A percentile compares a stretch with the other conserved stretches of the same genome.
phyloP scores from a whole-genome alignment of 2,113 vertebrate genomes.

The Athene noctua region DNA sequence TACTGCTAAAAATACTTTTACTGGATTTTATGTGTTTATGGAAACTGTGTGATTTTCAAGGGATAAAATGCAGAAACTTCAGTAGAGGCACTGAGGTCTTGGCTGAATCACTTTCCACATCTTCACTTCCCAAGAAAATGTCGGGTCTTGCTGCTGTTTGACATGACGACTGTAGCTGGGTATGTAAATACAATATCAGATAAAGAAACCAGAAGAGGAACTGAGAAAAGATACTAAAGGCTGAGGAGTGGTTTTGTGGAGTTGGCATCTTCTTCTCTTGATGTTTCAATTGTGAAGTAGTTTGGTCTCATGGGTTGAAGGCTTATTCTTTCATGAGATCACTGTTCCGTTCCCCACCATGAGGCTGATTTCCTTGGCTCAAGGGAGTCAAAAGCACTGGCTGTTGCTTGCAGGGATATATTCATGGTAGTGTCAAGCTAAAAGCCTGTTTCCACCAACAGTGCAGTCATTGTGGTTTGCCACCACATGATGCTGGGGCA shows the following conservation, averaged over 20 bases:
- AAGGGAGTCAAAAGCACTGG: not conserved
- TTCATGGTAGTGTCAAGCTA: not conserved
- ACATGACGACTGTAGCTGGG: not conserved
- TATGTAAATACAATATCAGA: not conserved
- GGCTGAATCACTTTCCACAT: not conserved
- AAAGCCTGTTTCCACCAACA: not conserved
- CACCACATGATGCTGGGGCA: accelerated
- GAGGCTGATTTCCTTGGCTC: not conserved
- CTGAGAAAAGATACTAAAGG: not conserved
- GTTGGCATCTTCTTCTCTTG: not conserved
- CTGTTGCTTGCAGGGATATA: not conserved
- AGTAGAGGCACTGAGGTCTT: not conserved
- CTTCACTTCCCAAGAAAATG: not conserved
- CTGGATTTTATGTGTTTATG: not conserved
- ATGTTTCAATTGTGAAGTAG: not conserved
- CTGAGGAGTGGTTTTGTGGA: not conserved
- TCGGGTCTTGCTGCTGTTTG: not conserved
- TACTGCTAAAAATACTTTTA: not conserved
- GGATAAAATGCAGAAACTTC: not conserved
- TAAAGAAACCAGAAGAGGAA: not conserved
- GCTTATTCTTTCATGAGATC: not conserved
- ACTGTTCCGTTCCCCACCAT: accelerated
- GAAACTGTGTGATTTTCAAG: not conserved
- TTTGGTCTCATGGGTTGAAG: not conserved
- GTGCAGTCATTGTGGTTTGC: not conserved